These are phyloP conservation scores for Bujurquina vittata DNA, from an alignment of 2,113 vertebrate genomes.

Conservation along the genomic window DNA sequence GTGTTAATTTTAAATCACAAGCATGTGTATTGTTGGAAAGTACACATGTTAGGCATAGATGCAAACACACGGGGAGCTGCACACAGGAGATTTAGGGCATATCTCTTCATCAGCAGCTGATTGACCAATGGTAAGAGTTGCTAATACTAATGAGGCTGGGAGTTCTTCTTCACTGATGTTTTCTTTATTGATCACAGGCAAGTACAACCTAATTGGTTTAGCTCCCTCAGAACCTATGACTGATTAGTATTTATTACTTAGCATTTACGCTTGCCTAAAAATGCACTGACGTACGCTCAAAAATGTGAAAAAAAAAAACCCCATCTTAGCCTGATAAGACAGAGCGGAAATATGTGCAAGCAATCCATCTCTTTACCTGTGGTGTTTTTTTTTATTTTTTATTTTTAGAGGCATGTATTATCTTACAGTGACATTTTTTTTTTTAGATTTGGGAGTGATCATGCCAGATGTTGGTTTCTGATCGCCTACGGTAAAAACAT, in stretches of 20 bases:
- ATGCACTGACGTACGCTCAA: background rate
- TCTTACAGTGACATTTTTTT: constrained; percentile 48
- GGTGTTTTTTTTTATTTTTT: background rate
- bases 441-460: constrained; percentile 37
- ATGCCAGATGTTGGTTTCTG: constrained; percentile 55
- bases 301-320: background rate
- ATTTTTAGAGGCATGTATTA: constrained; percentile 36
- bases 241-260: constrained; percentile 5
- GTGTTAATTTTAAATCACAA: constrained; percentile 11
- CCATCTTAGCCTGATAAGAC: background rate
- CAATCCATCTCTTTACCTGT: constrained; percentile 26
- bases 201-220: constrained; percentile 62
- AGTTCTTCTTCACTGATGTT: constrained; percentile 60
- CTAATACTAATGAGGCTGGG: constrained; percentile 65
- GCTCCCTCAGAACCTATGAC: constrained; percentile 41
- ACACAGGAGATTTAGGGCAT: constrained; percentile 29
- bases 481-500: constrained; percentile 68
- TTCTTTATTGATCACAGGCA: constrained; percentile 60
- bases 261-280: constrained; percentile 7
- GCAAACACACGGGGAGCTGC: constrained; percentile 1
- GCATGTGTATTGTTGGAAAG: constrained; percentile 25
- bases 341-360: background rate
- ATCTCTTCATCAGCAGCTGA: constrained; percentile 58
- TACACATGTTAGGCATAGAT: background rate
- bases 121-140: constrained; percentile 57